A percentile compares a stretch with the other conserved stretches of the same genome.
Conservation (phyloP, 2,797 vertebrate species). For the Diplodus puntazzo region DNA sequence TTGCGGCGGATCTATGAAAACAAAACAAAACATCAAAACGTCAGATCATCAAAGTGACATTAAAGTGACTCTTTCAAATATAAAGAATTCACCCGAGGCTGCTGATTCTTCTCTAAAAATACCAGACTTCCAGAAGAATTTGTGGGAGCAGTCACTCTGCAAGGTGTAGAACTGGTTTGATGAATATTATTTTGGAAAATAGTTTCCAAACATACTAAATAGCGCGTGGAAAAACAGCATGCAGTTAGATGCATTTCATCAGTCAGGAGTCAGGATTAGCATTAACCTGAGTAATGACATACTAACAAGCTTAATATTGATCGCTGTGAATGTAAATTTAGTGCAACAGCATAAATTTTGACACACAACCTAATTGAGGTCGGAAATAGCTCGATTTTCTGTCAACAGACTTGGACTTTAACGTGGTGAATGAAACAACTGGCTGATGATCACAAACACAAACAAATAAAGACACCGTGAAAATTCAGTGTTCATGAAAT, state of each 20-base stretch:
- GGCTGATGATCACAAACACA: background rate
- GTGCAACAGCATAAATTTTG: constrained; percentile 7
- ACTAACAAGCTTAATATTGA: constrained; percentile 20
- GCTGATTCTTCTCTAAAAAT: background rate
- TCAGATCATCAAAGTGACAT: too few relatives aligned
- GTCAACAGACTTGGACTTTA: background rate
- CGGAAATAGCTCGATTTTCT: constrained; percentile 3
- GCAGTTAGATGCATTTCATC: background rate
- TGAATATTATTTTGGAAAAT: background rate
- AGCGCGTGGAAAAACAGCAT: background rate
- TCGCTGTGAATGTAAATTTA: constrained; percentile 10
- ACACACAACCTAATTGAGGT: constrained; percentile 14
- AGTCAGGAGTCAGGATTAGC: background rate
- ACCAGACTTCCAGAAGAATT: background rate
- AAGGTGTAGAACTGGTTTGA: background rate
- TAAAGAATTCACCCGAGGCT: background rate
- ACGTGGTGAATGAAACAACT: background rate
- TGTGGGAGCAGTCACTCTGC: background rate
- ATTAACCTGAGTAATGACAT: constrained; percentile 9
- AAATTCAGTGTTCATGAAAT: background rate
- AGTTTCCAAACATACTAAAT: background rate
- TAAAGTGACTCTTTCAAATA: background rate
- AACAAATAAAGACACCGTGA: background rate
- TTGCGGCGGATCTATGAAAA: constrained; percentile 8
- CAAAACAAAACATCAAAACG: too few relatives aligned